Conservation (phyloP, 2,888 invertebrate species). For the Melieria omissa region DNA sequence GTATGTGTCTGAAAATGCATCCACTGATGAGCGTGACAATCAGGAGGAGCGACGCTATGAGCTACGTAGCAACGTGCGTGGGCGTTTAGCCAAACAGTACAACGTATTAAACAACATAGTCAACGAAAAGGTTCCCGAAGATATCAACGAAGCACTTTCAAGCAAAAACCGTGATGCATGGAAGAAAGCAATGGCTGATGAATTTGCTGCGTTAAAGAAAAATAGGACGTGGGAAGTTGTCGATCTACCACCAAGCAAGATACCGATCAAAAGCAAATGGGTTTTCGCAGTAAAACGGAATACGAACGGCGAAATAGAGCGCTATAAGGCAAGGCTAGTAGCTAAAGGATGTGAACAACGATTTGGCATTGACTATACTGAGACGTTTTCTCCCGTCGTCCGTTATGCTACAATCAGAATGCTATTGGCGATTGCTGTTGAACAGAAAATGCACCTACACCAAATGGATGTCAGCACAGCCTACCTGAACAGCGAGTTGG, state of each 20-base stretch:
- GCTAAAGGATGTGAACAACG: slow-evolving; percentile 36
- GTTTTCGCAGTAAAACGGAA: slow-evolving; percentile 34
- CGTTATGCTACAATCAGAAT: slow-evolving; percentile 24
- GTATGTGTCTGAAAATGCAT: not conserved
- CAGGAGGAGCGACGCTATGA: not conserved
- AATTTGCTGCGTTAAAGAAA: slow-evolving; percentile 28
- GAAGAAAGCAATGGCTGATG: slow-evolving; percentile 30
- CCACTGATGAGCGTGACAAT: not conserved
- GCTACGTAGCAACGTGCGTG: slow-evolving; percentile 27
- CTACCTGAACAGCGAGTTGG: slow-evolving; percentile 35
- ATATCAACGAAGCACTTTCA: slow-evolving; percentile 18
- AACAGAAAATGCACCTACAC: slow-evolving; percentile 36
- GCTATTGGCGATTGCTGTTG: slow-evolving; percentile 38
- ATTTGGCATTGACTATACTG: slow-evolving; percentile 29
- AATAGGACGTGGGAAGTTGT: slow-evolving; percentile 35
- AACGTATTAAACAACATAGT: slow-evolving; percentile 18
- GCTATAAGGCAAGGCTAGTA: slow-evolving; percentile 39
- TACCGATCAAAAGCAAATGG: slow-evolving; percentile 34
- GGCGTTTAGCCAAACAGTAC: slow-evolving; percentile 29
- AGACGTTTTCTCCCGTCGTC: slow-evolving; percentile 40
- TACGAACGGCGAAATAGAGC: slow-evolving; percentile 38
- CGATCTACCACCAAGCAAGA: slow-evolving; percentile 28
- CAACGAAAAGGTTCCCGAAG: slow-evolving; percentile 22
- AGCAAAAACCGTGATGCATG: no score
- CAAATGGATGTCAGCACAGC: slow-evolving; percentile 42